Conservation (phyloP, 2,888 invertebrate genomes). For the Lypha dubia region DNA sequence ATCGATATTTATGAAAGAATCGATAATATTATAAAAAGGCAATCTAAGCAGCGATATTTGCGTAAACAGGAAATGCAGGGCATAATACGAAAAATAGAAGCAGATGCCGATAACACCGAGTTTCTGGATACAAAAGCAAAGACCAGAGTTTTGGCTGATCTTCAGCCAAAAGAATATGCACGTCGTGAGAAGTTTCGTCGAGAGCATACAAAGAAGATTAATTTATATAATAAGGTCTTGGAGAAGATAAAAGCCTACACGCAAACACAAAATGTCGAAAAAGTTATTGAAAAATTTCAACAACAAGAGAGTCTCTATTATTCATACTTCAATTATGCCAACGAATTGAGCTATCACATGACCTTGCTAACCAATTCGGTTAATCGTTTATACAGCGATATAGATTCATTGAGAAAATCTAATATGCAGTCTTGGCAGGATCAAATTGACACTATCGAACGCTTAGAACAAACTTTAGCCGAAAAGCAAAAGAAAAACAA, state of each 20-base stretch:
- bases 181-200: conserved; percentile 80
- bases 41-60: conserved; percentile 78
- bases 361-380: conserved; percentile 80
- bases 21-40: conserved; percentile 77
- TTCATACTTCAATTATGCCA: conserved; percentile 82
- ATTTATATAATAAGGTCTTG: conserved; percentile 80
- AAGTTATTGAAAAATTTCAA: conserved; percentile 81
- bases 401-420: conserved; percentile 76
- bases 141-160: conserved; percentile 76
- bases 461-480: conserved; percentile 75
- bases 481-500: conserved; percentile 76
- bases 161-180: conserved; percentile 81
- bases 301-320: conserved; percentile 82
- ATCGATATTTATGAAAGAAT: conserved; percentile 81
- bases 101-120: conserved; percentile 78
- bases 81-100: conserved; percentile 79
- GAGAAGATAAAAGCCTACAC: conserved; percentile 80
- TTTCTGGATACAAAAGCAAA: conserved; percentile 80
- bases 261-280: conserved; percentile 76
- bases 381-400: conserved; percentile 80
- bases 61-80: conserved; percentile 81
- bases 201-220: conserved; percentile 79
- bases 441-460: conserved; percentile 77
- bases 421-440: conserved; percentile 76
- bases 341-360: conserved; percentile 82